Base-by-base conservation (phyloP, 2,797 vertebrate species). In the Enteromius anoplus region DNA sequence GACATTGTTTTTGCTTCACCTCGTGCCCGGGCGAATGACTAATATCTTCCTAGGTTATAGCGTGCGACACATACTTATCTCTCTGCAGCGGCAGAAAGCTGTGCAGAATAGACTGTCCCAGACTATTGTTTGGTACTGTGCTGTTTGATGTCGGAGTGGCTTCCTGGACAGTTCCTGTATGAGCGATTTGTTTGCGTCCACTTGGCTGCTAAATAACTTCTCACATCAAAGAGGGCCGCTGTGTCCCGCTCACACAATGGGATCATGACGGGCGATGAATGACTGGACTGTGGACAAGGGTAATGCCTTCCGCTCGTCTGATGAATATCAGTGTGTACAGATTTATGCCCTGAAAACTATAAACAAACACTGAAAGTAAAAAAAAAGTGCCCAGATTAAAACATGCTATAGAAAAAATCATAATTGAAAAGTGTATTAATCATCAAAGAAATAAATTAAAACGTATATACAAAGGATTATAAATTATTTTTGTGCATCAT, bases 151-250 rank as follows among this genome's bases (percentile, higher is more conserved):
- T 94, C 75, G 82, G 86, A 88, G 88, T 80, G 83, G 83, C 92
- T 95, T 95, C 95, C 94, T 94, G 91, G 87, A 86, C 89, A 84
- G 88, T 88, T 91, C 91, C 92, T 91, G 90, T 92, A 94, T 91
- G 90, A 93, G 91, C 87, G 89, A 42, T 93, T 93, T 93, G 93
- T 94, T 95, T 92, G 88, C 90, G 90, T 94, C 90, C 92, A 89
- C 83, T 80, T 78, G 91, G 81, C 88, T 90, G 87, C 91, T 94
- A 94, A 95, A 95, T 94, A 93, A 95, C 92, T 95, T 92, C 92
- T 88, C 92, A 90, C 93, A 94, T 95, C 94, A 94, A 94, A 94
- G 93, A 92, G 89, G 88, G 86, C 81, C 85, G 82, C 85, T 91
- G 89, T 83, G 89, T 90, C 87, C 88, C 47, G 75, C 72, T 81